Base-by-base conservation (phyloP, 2,888 invertebrate species). In the Caenorhabditis macrosperma region DNA sequence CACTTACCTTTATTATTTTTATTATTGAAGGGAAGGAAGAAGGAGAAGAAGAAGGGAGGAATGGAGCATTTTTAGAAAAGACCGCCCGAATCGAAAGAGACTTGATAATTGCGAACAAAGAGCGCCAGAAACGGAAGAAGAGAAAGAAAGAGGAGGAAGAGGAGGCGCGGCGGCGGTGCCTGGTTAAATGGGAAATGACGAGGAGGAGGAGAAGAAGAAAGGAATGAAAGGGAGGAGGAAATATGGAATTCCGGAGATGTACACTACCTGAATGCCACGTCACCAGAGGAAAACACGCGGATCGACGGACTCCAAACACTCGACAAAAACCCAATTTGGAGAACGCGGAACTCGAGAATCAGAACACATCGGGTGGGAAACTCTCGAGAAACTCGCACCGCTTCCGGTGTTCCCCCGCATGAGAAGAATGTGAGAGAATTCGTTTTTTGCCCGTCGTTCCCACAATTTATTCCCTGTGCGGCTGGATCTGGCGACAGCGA, bases 21-120 rank as follows among this genome's bases (percentile, higher is more conserved):
- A 55, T 2, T 55, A 26, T 17, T 4, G 50, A 2, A 22, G 12
- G 50, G 17, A 10, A 50, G 24, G 24, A 15, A 28, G 30, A 30
- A 12, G 2, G 15, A 6, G n/a, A 59, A n/a, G n/a, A n/a, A n/a
- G n/a, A n/a, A n/a, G n/a, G n/a, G 26, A 38, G 15, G 24, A 64
- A 38, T 35, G 35, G 63, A 48, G 30, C 38, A 38, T 38, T 38
- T 38, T 38, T 38, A 38, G 38, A 38, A 38, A 38, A 12, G 38
- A 46, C 46, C 20, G 33, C 22, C 20, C 22, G 20, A 20, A 33
- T 26, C 26, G 22, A 57, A 57, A 44, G 12, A 46, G 44, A 17
- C 22, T 61, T 71, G 71, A 55, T 71, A 63, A 71, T 71, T 61
- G 63, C 38, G 71, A 71, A 61, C 61, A 71, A 71, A 54, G 55